Conservation (phyloP, 2,888 invertebrate species). For the Aspidiotus destructor region DNA sequence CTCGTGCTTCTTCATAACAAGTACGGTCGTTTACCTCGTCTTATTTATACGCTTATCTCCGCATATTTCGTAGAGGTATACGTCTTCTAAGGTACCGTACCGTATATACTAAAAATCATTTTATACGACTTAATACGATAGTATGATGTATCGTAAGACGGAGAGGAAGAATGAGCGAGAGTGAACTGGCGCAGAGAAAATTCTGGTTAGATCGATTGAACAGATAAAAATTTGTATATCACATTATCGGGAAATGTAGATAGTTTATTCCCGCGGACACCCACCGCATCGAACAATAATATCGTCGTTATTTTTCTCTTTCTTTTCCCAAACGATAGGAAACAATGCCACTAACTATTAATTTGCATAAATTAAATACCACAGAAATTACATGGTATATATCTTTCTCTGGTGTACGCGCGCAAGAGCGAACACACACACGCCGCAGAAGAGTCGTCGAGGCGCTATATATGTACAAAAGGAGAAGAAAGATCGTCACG, state of each 20-base stretch:
- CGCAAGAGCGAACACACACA: neutral
- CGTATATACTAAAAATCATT: too few relatives aligned
- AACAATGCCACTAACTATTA: constrained; percentile 16
- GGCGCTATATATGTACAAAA: too few relatives aligned
- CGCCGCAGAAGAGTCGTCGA: too few relatives aligned
- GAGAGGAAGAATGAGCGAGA: too few relatives aligned
- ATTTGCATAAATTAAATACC: constrained; percentile 18
- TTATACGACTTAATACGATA: too few relatives aligned
- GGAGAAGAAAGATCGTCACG: too few relatives aligned
- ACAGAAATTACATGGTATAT: constrained; percentile 12
- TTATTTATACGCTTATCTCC: neutral
- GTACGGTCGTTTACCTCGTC: constrained; percentile 2
- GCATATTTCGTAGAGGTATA: neutral
- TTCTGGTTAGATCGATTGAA: constrained; percentile 10
- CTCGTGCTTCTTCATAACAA: neutral
- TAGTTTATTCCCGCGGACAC: constrained; percentile 10
- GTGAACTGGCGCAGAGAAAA: neutral
- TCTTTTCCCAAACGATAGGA: constrained; percentile 5
- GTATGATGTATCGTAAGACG: too few relatives aligned
- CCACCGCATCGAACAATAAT: constrained; percentile 15
- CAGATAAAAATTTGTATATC: constrained; percentile 10
- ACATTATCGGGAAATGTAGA: constrained; percentile 10
- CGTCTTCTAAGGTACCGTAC: neutral
- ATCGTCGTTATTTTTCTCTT: neutral
- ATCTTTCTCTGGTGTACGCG: neutral